Percentiles rank a stretch among this genome's conserved stretches.
Conservation (phyloP, 2,797 vertebrate species). For the Balearica regulorum region DNA sequence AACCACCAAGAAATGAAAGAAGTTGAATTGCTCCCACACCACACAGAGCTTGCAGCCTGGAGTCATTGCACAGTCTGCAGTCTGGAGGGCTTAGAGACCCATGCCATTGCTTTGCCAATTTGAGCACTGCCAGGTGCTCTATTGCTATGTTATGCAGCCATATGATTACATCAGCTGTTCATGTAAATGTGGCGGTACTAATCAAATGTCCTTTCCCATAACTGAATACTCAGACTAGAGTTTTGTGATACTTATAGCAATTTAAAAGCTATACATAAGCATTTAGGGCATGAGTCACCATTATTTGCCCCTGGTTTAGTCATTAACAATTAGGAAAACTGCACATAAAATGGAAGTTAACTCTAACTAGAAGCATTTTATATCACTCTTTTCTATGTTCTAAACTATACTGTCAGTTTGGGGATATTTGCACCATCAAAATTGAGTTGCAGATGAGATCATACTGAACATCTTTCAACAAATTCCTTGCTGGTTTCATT, state of each 20-base stretch:
- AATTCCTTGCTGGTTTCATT: not conserved
- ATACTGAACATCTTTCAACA: not conserved
- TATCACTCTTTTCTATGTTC: not conserved
- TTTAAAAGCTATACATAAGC: not conserved
- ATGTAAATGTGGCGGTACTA: fast-evolving
- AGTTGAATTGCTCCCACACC: not conserved
- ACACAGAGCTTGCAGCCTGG: not conserved
- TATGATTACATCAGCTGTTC: not conserved
- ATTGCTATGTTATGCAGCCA: too few species aligned
- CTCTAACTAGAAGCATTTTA: not conserved
- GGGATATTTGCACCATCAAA: not conserved
- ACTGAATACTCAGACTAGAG: not conserved
- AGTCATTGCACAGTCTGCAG: not conserved
- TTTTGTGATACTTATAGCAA: not conserved
- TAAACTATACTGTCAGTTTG: not conserved
- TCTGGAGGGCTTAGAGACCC: not conserved
- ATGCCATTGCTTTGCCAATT: not conserved
- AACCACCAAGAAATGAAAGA: not conserved
- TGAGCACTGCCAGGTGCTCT: not conserved
- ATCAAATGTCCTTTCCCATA: not conserved
- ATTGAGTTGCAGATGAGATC: not conserved
- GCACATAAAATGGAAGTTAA: not conserved
- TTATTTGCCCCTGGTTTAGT: not conserved
- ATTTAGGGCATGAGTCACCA: not conserved
- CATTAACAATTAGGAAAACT: not conserved